Evolutionary conservation across 2,113 vertebrate species (phyloP).

Genomic region (Jacana jacana): DNA sequence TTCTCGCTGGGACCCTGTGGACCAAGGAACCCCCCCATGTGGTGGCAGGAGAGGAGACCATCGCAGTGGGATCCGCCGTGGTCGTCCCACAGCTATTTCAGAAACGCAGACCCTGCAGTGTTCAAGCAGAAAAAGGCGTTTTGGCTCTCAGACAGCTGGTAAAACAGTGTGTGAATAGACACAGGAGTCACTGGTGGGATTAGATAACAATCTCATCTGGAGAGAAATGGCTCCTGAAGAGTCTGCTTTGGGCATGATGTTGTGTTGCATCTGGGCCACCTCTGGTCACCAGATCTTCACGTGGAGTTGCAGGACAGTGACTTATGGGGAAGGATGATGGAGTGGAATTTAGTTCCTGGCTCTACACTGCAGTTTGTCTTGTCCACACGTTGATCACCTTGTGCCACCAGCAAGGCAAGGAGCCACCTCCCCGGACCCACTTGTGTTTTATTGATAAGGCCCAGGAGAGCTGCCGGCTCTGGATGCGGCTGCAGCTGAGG

Average conservation of each 20-base stretch:
- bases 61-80: background rate
- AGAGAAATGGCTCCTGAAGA: background rate
- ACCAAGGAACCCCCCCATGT: background rate
- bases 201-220: background rate
- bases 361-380: background rate
- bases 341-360: background rate
- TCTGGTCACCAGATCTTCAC: background rate
- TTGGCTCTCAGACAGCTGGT: background rate
- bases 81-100: background rate
- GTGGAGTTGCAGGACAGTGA: background rate
- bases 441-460: background rate
- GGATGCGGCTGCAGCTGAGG: background rate
- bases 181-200: background rate
- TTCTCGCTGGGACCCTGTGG: background rate
- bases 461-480: background rate
- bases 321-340: accelerated
- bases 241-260: background rate
- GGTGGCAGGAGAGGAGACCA: background rate
- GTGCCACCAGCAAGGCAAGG: background rate
- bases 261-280: background rate
- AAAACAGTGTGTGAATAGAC: background rate
- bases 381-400: background rate
- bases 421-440: background rate
- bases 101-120: background rate
- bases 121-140: background rate